Conservation (phyloP, 2,888 invertebrate species). For the Drosophila suboccidentalis region DNA sequence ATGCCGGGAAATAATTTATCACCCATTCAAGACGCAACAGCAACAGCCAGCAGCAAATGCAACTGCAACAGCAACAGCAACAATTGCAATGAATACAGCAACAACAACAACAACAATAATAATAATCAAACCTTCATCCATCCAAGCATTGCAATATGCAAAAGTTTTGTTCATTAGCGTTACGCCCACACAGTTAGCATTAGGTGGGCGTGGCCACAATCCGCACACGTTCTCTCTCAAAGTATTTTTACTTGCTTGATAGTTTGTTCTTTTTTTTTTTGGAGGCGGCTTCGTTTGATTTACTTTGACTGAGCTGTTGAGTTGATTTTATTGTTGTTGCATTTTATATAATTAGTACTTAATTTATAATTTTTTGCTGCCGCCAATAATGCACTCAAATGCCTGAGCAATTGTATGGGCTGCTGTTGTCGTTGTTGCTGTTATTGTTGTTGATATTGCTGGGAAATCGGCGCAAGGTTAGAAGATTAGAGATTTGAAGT, state of each 20-base stretch:
- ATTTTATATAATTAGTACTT: slow-evolving; percentile 79
- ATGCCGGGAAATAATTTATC: slow-evolving; percentile 84
- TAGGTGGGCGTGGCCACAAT: slow-evolving; percentile 66
- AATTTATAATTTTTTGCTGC: slow-evolving; percentile 73
- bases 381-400: slow-evolving; percentile 65
- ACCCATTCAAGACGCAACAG: slow-evolving; percentile 78
- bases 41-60: slow-evolving; percentile 45
- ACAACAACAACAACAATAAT: slow-evolving; percentile 37
- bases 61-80: slow-evolving; percentile 28
- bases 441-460: slow-evolving; percentile 10
- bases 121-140: slow-evolving; percentile 73
- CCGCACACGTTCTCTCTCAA: slow-evolving; percentile 58
- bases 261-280: slow-evolving; percentile 39
- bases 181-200: slow-evolving; percentile 74
- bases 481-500: slow-evolving; percentile 57
- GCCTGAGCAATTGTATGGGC: slow-evolving; percentile 23
- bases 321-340: slow-evolving; percentile 63
- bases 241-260: slow-evolving; percentile 22
- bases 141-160: slow-evolving; percentile 68
- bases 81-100: slow-evolving; percentile 38
- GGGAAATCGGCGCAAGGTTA: slow-evolving; percentile 74
- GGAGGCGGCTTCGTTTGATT: slow-evolving; percentile 74
- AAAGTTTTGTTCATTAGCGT: slow-evolving; percentile 70
- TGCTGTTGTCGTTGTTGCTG: slow-evolving; percentile 18
- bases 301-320: slow-evolving; percentile 53